Base-by-base conservation (phyloP, 2,888 invertebrate genomes). In the Pilophorus perplexus region DNA sequence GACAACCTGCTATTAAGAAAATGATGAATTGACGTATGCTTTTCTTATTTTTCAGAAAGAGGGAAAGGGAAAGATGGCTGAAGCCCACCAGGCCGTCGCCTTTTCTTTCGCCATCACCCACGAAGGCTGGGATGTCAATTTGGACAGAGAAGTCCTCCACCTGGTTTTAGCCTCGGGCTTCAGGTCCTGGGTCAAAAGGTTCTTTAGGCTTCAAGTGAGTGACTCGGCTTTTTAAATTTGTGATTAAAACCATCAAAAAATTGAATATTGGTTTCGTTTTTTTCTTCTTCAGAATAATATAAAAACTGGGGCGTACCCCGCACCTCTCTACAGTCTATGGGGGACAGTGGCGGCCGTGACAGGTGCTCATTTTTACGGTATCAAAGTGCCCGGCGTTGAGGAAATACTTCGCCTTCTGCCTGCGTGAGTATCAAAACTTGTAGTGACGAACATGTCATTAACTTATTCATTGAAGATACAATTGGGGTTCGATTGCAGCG, bases 51-150 rank as follows among this genome's bases (percentile, higher is more conserved):
- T 20, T 6, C 48, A 50, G 42, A 54, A 52, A 54, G 52, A 25
- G 42, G 37, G 27, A 27, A 65, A 65, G 27, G 48, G 22, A 28
- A 48, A 55, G 44, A 98, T 98, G 97, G 97, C 97, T 75, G 97
- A 98, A 89, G 97, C 97, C 72, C 97, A 97, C 81, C 88, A 92
- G 71, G 97, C 97, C 64, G 97, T 97, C 71, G 97, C 96, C 70
- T 97, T 98, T 78, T 93, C 94, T 64, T 97, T 99, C 79, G 86
- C 93, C 52, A 93, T 99, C 74, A 95, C 96, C 70, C 97, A 97
- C 77, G 99, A 99, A 77, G 99, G 99, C 72, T 92, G 97, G 83
- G 93, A 96, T 76, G 92, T 99, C 60, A 93, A 97, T 79, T 95
- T 98, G 77, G 97, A 99, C 77, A 85, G 93, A 67, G 97, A 99